These are phyloP conservation scores for Dendrolimus houi DNA, from an alignment of 2,888 invertebrate genomes.

Conservation along the genomic window DNA sequence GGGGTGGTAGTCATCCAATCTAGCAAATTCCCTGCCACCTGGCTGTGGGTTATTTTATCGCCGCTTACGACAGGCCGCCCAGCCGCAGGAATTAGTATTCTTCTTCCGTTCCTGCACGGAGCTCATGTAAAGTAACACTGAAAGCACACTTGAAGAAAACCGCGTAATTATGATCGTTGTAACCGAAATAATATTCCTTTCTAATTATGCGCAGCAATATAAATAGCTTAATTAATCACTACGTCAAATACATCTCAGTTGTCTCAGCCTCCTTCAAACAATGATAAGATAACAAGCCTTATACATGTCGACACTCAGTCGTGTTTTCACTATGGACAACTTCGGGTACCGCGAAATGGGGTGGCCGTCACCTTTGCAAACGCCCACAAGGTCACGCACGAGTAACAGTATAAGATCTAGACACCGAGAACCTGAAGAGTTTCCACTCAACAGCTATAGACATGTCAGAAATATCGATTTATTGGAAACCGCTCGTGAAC, in stretches of 20 bases:
- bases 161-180: background rate
- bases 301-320: slow-evolving; percentile 32
- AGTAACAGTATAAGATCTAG: slow-evolving; percentile 63
- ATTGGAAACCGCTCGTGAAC: slow-evolving; percentile 78
- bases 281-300: slow-evolving; percentile 55
- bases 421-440: slow-evolving; percentile 65
- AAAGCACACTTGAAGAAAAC: background rate
- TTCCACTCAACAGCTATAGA: slow-evolving; percentile 68
- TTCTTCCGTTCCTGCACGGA: too few relatives aligned
- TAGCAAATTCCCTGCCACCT: too few relatives aligned
- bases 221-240: slow-evolving; percentile 61
- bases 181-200: slow-evolving; percentile 7
- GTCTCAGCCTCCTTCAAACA: slow-evolving; percentile 40
- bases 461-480: slow-evolving; percentile 61
- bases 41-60: too few relatives aligned
- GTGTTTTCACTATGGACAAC: slow-evolving; percentile 73
- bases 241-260: slow-evolving; percentile 43
- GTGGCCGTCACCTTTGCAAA: slow-evolving; percentile 49
- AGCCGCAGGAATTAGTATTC: too few relatives aligned
- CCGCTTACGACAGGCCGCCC: too few relatives aligned
- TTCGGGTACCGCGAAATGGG: slow-evolving; percentile 79
- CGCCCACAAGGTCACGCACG: slow-evolving; percentile 42
- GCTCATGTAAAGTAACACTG: background rate
- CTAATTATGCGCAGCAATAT: slow-evolving; percentile 40
- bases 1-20: too few relatives aligned